Conservation (phyloP, 1,140 invertebrate genomes). For the Acyrthosiphon pisum region DNA sequence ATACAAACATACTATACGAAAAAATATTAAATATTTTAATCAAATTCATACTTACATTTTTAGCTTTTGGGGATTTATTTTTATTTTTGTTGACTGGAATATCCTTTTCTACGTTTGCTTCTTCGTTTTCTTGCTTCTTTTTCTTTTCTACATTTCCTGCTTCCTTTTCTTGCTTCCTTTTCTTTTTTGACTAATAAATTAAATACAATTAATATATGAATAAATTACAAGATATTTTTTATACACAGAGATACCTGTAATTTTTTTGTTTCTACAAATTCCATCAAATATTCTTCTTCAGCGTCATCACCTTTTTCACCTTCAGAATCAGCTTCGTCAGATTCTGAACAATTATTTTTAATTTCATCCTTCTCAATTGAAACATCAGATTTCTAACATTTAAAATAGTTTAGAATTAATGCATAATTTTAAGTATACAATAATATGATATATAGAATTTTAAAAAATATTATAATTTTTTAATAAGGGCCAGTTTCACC, state of each 20-base stretch:
- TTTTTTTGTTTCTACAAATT: slow-evolving; percentile 54
- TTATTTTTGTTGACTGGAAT: background rate
- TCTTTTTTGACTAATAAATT: slow-evolving; percentile 40
- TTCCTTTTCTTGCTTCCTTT: background rate
- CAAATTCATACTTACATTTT: slow-evolving; percentile 28
- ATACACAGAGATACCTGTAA: background rate
- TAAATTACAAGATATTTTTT: background rate
- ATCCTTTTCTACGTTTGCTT: no score
- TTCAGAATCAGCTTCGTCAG: background rate
- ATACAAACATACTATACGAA: background rate
- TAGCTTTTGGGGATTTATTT: slow-evolving; percentile 9
- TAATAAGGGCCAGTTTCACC: no score
- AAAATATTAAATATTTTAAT: background rate
- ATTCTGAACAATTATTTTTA: background rate
- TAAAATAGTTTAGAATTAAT: background rate
- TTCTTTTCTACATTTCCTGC: background rate
- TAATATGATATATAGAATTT: background rate
- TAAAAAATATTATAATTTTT: background rate
- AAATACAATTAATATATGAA: background rate
- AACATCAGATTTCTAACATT: slow-evolving; percentile 10
- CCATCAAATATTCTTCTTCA: slow-evolving; percentile 49
- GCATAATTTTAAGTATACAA: background rate
- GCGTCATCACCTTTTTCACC: slow-evolving; percentile 30
- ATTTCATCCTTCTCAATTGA: background rate
- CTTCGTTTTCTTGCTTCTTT: no score